Evolutionary conservation across 1,140 invertebrate genomes (phyloP), one percentile per base, ranked within the genome.

Genomic region (Rhagoletis zephyria): DNA sequence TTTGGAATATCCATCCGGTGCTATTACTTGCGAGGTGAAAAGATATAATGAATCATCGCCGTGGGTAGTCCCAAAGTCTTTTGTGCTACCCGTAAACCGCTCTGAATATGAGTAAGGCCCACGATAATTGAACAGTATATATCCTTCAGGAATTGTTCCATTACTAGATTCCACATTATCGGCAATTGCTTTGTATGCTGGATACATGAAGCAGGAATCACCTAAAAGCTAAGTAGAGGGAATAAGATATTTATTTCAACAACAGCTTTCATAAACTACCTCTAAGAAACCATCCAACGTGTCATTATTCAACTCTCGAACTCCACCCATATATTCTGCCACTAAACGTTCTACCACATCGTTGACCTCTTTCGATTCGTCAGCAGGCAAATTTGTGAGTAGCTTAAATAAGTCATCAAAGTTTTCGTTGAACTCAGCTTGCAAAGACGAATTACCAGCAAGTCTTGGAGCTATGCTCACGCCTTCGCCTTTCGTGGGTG

Each of bases 401-500:
- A 85, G 87, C 87, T 56, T 88, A 77, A 87, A 85, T 45, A 81
- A 88, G 40, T 86, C 56, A 64, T 89, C 60, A 77, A 89, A 87
- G 67, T 88, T 85, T 3, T 30, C 67, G 87, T 90, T 90, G 6
- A 91, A 90, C 0, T 89, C 89, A 0, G 85, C 40, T 14, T 40
- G 16, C 0, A 89, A 87, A 1, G 87, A 14, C 3, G n/a, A 74
- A 70, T 89, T 87, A 5, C 12, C 6, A 42, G 16, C 19, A 40
- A 85, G 14, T 3, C 30, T 60, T n/a, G 63, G 30, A 0, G 91
- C 59, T 1, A 86, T 85, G 1, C 90, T 51, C 4, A 87, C 56
- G 2, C 91, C 91, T 67, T 91, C 91, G 0, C 91, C 91, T n/a
- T 92, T 90, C 48, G 90, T 88, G 16, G 90, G 88, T 61, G 89